Evolutionary conservation across 2,888 invertebrate species (phyloP).

Genomic region (Yponomeuta plumbellus): DNA sequence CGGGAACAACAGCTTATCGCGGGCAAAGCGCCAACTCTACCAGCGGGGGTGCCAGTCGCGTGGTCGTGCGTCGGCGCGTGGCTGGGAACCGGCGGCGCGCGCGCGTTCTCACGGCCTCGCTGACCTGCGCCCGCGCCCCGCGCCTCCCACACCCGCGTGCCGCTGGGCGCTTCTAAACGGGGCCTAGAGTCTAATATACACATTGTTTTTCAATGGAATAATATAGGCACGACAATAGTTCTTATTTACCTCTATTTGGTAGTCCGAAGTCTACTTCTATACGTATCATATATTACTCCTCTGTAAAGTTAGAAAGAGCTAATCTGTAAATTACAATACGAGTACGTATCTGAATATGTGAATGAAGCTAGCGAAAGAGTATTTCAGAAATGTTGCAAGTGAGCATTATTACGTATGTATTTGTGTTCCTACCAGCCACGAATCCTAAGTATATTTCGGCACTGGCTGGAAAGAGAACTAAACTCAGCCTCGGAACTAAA

Average conservation of each 20-base stretch:
- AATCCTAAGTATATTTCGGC: background rate
- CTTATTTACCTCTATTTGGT: too few relatives aligned
- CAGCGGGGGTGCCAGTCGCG: slow-evolving; percentile 30
- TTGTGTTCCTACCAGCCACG: background rate
- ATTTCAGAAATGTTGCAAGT: too few relatives aligned
- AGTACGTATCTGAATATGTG: too few relatives aligned
- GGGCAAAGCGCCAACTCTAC: background rate
- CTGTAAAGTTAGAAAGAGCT: too few relatives aligned
- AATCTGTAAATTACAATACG: too few relatives aligned
- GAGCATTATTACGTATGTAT: background rate
- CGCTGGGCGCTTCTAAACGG: background rate
- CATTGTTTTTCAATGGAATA: too few relatives aligned
- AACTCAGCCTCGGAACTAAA: too few relatives aligned
- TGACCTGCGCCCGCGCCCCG: slow-evolving; percentile 46
- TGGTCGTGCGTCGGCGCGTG: slow-evolving; percentile 57
- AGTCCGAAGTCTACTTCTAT: too few relatives aligned
- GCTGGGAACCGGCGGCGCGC: slow-evolving; percentile 62
- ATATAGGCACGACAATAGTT: too few relatives aligned
- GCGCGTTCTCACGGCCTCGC: slow-evolving; percentile 54
- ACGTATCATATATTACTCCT: too few relatives aligned
- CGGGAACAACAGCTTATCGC: background rate
- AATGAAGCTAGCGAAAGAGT: too few relatives aligned
- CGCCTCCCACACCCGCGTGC: slow-evolving; percentile 20
- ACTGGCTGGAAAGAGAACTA: background rate
- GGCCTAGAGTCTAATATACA: background rate